Evolutionary conservation across 2,113 vertebrate genomes (phyloP), one percentile per base, ranked within the genome.

Genomic region (Pollimyrus isidori): DNA sequence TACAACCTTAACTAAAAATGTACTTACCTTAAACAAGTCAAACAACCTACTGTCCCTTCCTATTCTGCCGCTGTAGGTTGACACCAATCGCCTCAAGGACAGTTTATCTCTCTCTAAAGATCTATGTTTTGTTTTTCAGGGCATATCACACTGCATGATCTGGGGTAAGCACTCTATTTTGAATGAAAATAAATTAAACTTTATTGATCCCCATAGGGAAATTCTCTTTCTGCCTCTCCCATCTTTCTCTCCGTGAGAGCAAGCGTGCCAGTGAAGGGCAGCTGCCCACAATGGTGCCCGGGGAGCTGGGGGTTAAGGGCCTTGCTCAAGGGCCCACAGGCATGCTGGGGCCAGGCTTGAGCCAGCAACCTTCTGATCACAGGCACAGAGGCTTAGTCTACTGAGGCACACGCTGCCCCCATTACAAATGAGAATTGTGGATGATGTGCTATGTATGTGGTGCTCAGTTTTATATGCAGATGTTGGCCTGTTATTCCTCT

Each of bases 111-210:
- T 86, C 13, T 53, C 48, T 52, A 45, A 88, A 85, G 46, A 6
- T 49, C 21, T 85, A 4, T 53, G 45, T 39, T 39, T 83, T 46
- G 83, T 0, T 46, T 53, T 76, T 50, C 48, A 95, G 95, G 91
- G 90, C 76, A 90, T 95, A 23, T 91, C 89, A 49, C 49, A 92
- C n/a, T 95, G 95, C 91, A 92, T 53, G 17, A 73, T 94, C 69
- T n/a, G 45, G 80, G 86, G 89, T 90, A 69, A 87, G 84, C 21
- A 42, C 30, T 42, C 73, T 17, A 39, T 42, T 42, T 80, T n/a
- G 56, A 62, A n/a, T 62, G 56, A 62, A 62, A 62, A 62, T 62
- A 23, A n/a, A 62, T 62, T 2, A 62, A n/a, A 62, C 21, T n/a
- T n/a, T 62, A 62, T 62, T 62, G 21, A n/a, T 62, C 56, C 56